Base-by-base conservation (phyloP, 2,888 invertebrate species). In the Agrochola macilenta region DNA sequence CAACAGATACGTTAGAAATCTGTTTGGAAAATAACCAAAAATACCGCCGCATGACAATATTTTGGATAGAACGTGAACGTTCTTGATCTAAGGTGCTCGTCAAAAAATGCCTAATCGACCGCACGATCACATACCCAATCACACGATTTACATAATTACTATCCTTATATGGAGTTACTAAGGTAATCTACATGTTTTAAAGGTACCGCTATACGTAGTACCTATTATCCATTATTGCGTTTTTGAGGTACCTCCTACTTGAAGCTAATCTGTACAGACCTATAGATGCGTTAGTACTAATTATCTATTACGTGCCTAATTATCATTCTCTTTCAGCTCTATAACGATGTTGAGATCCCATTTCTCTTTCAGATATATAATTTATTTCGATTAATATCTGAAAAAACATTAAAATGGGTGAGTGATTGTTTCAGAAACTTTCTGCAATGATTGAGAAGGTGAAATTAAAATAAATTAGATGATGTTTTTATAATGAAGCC, bases 1-100 rank as follows among this genome's bases (percentile, higher is more conserved):
- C 89, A 84, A 87, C 83, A 81, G 79, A 87, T 79, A 85, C 81
- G 79, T 79, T 77, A 77, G 71, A 85, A 89, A 87, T 88, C 84
- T 87, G 73, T 84, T 82, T 74, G 82, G 83, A 85, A 83, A 86
- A 88, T 80, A 74, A 82, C 71, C 64, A 68, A 81, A 84, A 57
- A 79, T 60, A 54, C 12, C 9, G 49, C 11, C 61, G 23, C 66
- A 65, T 82, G 76, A 69, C 69, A 77, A 80, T 65, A 72, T 79
- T 79, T 79, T 43, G 60, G 11, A 35, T 74, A 63, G 30, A 80
- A 76, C 79, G 61, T 57, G 79, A 76, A 79, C 76, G 54, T 64
- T 75, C 35, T 72, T 23, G 52, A 57, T 57, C 30, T 64, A 69
- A 64, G 60, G 52, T 54, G 74, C 23, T 71, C n/a, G 69, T 71